phyloP scores from a whole-genome alignment of 2,113 vertebrate species.

The Neofelis nebulosa region DNA sequence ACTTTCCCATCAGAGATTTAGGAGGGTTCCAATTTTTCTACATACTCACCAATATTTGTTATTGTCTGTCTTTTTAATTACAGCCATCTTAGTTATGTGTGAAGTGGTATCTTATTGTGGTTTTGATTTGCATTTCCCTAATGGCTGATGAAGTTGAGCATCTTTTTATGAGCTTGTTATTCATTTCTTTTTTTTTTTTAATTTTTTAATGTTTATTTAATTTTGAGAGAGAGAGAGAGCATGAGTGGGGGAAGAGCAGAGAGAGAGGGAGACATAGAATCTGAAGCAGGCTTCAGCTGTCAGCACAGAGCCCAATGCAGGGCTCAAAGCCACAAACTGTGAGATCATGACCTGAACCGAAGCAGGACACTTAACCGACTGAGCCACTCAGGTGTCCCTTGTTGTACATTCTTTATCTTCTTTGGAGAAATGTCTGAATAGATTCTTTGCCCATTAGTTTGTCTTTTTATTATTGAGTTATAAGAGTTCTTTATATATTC shows the following conservation, averaged over 20 bases:
- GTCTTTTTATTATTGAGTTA: background rate
- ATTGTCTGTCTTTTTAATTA: background rate
- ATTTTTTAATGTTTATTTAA: no score
- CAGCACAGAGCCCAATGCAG: no score
- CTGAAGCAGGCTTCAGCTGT: no score
- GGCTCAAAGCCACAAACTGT: no score
- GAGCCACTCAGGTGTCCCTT: no score
- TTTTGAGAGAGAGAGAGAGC: no score
- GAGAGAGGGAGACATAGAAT: no score
- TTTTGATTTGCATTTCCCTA: slow-evolving; percentile 30
- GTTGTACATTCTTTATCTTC: background rate
- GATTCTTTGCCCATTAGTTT: background rate
- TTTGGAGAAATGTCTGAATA: slow-evolving; percentile 21
- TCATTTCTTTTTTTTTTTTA: no score
- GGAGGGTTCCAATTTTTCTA: background rate
- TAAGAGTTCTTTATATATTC: background rate
- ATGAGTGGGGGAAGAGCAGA: no score
- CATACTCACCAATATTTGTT: background rate
- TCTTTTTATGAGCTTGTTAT: background rate
- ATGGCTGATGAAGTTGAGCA: background rate
- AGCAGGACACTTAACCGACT: no score
- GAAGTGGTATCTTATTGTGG: background rate
- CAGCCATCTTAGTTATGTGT: background rate
- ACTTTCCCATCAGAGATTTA: background rate
- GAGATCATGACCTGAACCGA: no score